Evolutionary conservation across 2,888 invertebrate genomes (phyloP).

Genomic region (Thelaira solivaga): DNA sequence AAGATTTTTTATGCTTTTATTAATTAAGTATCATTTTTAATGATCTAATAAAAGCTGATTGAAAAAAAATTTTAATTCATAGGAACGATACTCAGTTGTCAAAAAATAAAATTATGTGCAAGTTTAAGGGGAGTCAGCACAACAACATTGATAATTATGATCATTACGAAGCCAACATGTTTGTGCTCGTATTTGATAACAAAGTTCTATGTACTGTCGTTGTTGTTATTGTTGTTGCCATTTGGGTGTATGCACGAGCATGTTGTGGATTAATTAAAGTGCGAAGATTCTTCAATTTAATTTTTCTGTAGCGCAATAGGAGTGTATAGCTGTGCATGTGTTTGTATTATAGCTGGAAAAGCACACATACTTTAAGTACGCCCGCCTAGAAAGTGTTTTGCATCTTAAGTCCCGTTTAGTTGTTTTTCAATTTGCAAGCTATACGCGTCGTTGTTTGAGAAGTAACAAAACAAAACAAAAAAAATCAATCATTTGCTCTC

Average conservation of each 20-base stretch:
- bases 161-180: conserved; percentile 10
- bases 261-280: conserved; percentile 55
- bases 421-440: conserved; percentile 62
- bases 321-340: background rate
- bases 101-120: conserved; percentile 16
- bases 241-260: too few species aligned
- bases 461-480: background rate
- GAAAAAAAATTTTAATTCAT: background rate
- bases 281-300: conserved; percentile 50
- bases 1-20: conserved; percentile 22
- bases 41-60: conserved; percentile 30
- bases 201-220: conserved; percentile 50
- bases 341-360: conserved; percentile 17
- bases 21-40: conserved; percentile 39
- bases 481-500: conserved; percentile 8
- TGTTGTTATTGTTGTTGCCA: too few species aligned
- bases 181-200: conserved; percentile 20
- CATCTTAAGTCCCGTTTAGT: conserved; percentile 63
- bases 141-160: background rate
- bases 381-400: conserved; percentile 61
- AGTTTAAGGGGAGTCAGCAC: conserved; percentile 39
- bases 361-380: conserved; percentile 60
- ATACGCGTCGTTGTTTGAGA: conserved; percentile 49
- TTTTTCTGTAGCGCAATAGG: background rate
- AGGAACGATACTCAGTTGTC: background rate